Conservation (phyloP, 2,797 vertebrate species). For the Sternarchorhynchus goeldii region DNA sequence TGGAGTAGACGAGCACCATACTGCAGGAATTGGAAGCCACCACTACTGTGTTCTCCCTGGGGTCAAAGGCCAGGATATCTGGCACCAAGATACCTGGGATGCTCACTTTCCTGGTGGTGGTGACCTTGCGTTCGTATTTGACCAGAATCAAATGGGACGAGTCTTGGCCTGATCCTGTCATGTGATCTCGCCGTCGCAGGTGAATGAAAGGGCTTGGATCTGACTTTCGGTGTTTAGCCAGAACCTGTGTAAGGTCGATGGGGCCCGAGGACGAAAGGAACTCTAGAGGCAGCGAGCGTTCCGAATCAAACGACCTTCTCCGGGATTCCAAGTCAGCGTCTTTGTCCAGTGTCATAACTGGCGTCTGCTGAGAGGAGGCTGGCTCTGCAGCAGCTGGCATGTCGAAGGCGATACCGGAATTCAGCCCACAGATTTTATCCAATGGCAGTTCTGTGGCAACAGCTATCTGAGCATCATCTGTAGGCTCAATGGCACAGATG, state of each 20-base stretch:
- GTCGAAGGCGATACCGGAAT: slow-evolving; percentile 80
- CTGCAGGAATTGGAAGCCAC: slow-evolving; percentile 92
- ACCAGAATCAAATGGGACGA: slow-evolving; percentile 91
- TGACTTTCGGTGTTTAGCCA: slow-evolving; percentile 75
- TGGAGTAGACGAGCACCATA: slow-evolving; percentile 86
- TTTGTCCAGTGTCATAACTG: slow-evolving; percentile 64
- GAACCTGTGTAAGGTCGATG: slow-evolving; percentile 86
- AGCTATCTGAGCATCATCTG: slow-evolving; percentile 79
- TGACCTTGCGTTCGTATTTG: slow-evolving; percentile 86
- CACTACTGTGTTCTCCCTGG: slow-evolving; percentile 78
- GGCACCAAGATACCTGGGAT: slow-evolving; percentile 92
- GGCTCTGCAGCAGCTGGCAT: slow-evolving; percentile 64
- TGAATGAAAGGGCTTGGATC: slow-evolving; percentile 84
- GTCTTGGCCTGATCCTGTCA: slow-evolving; percentile 86
- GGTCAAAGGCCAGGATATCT: slow-evolving; percentile 88
- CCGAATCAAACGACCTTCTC: slow-evolving; percentile 74
- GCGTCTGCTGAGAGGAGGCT: slow-evolving; percentile 59
- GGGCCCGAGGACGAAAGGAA: slow-evolving; percentile 74
- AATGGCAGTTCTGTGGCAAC: slow-evolving; percentile 89
- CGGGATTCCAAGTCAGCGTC: slow-evolving; percentile 67
- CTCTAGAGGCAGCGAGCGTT: slow-evolving; percentile 66
- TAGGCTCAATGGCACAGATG: slow-evolving; percentile 84
- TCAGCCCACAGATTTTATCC: slow-evolving; percentile 87
- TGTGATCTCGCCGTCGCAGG: slow-evolving; percentile 79
- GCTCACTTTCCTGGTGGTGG: slow-evolving; percentile 85